Evolutionary conservation across 1,140 invertebrate genomes (phyloP).

Genomic region (Aphaenogaster rudis): DNA sequence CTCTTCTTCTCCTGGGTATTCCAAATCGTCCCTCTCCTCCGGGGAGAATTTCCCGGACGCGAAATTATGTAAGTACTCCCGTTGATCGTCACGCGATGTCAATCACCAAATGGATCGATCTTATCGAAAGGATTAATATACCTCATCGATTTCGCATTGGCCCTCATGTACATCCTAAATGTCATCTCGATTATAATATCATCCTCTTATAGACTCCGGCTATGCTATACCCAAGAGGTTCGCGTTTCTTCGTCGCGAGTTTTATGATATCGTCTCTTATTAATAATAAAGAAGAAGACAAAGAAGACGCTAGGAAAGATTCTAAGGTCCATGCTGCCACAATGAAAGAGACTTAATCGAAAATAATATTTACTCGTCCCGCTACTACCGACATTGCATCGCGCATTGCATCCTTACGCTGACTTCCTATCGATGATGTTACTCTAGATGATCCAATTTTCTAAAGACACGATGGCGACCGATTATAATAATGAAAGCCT

Average conservation of each 20-base stretch:
- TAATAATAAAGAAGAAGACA: neutral
- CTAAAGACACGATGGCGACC: slow-evolving; percentile 7
- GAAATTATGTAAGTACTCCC: slow-evolving; percentile 68
- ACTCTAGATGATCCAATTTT: slow-evolving; percentile 42
- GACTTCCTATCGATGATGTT: neutral
- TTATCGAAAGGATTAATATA: slow-evolving; percentile 68
- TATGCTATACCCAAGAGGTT: slow-evolving; percentile 74
- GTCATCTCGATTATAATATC: slow-evolving; percentile 62
- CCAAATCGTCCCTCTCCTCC: slow-evolving; percentile 60
- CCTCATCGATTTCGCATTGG: slow-evolving; percentile 24
- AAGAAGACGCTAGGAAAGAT: neutral
- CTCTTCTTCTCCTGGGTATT: slow-evolving; percentile 56
- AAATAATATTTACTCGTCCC: slow-evolving; percentile 12
- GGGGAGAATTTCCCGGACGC: slow-evolving; percentile 70
- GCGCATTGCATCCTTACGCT: neutral
- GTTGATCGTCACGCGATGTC: slow-evolving; percentile 79
- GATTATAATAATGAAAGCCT: slow-evolving; percentile 53
- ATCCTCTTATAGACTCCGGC: slow-evolving; percentile 37
- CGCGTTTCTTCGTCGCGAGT: slow-evolving; percentile 67
- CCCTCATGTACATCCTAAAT: slow-evolving; percentile 8
- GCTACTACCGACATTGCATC: neutral
- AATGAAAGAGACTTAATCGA: neutral
- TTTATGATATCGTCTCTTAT: slow-evolving; percentile 15
- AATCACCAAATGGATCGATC: slow-evolving; percentile 81
- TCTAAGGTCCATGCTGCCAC: neutral